Evolutionary conservation across 92 coral and sea anemone genomes (phyloP).

Genomic region (Porites divaricata): DNA sequence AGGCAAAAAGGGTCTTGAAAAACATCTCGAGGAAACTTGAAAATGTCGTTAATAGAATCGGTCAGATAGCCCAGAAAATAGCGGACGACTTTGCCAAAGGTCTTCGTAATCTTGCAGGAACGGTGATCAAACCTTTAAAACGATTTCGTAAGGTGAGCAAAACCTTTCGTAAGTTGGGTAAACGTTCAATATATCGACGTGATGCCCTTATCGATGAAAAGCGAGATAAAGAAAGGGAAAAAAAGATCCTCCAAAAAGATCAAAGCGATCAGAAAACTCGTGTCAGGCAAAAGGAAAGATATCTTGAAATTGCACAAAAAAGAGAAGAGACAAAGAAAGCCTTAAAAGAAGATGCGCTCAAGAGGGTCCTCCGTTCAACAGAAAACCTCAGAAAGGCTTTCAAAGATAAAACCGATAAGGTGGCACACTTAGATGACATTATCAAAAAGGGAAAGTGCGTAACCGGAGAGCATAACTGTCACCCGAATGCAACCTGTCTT

Average conservation of each 20-base stretch:
- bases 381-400: conserved; percentile 38
- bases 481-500: conserved; percentile 69
- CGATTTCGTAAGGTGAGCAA: too few species aligned
- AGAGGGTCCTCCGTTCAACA: conserved; percentile 19
- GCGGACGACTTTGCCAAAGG: conserved; percentile 56
- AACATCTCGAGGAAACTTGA: conserved; percentile 40
- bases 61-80: conserved; percentile 37
- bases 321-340: conserved; percentile 40
- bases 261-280: conserved; percentile 47
- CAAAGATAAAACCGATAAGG: conserved; percentile 34
- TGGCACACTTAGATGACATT: conserved; percentile 48
- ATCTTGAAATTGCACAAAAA: conserved; percentile 20
- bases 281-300: conserved; percentile 23
- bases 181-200: conserved; percentile 59
- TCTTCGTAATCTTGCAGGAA: conserved; percentile 58
- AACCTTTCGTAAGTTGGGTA: conserved; percentile 41
- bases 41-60: conserved; percentile 10
- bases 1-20: conserved; percentile 31
- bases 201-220: conserved; percentile 29
- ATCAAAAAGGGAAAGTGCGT: conserved; percentile 54
- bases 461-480: conserved; percentile 70
- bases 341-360: background rate
- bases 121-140: conserved; percentile 24
- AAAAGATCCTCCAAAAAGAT: conserved; percentile 12
- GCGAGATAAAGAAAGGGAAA: conserved; percentile 14